Evolutionary conservation across 1,140 invertebrate genomes (phyloP).

Genomic region (Drosophila sulfurigaster): DNA sequence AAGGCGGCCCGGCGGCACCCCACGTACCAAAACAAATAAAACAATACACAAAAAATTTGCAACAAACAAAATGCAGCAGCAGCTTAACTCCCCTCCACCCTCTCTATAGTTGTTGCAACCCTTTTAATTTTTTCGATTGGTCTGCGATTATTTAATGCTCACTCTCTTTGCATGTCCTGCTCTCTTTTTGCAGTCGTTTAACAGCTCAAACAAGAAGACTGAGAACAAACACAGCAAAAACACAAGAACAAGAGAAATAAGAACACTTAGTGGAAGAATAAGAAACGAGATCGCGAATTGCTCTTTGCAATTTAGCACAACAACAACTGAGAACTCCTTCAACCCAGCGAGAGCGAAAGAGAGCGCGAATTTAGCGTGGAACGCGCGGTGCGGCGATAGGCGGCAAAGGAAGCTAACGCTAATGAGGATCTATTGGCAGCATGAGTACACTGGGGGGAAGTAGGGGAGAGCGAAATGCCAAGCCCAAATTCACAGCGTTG

Average conservation of each 20-base stretch:
- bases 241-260: conserved; percentile 4
- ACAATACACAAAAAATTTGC: conserved; percentile 48
- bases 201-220: conserved; percentile 56
- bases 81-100: conserved; percentile 20
- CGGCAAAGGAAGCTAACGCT: conserved; percentile 84
- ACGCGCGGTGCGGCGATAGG: conserved; percentile 71
- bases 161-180: conserved; percentile 14
- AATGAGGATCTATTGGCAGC: conserved; percentile 88
- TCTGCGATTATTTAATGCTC: background rate
- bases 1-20: conserved; percentile 42
- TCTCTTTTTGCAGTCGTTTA: conserved; percentile 30
- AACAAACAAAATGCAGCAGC: conserved; percentile 63
- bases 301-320: conserved; percentile 12
- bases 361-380: conserved; percentile 55
- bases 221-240: conserved; percentile 35
- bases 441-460: conserved; percentile 97
- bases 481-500: conserved; percentile 97
- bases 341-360: background rate
- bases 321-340: conserved; percentile 3
- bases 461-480: conserved; percentile 89
- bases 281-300: conserved; percentile 12
- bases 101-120: background rate
- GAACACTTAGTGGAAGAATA: conserved; percentile 19
- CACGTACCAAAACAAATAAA: conserved; percentile 65
- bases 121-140: conserved; percentile 15